Evolutionary conservation across 2,888 invertebrate species (phyloP), one percentile per base, ranked within the genome.

Genomic region (Meiosimyza platycephala): DNA sequence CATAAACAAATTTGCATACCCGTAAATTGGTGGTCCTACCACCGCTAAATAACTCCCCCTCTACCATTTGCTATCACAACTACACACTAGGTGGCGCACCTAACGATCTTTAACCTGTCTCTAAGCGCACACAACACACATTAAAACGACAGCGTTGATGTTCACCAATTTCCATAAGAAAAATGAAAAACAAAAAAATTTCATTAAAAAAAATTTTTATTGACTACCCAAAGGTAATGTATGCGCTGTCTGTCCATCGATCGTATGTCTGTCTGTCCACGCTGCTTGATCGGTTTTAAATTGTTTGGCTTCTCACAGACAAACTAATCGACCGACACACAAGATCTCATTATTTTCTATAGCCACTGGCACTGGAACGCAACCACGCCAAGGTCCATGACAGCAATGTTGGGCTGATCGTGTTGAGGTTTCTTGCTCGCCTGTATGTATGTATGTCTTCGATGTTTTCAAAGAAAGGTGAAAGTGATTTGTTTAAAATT

Each of bases 91-190:
- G 78, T 77, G 82, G 80, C 81, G 80, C 83, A 81, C 79, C 82
- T 80, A 81, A 82, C 79, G 79, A 82, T 84, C 81, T 81, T 84
- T 82, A 81, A 80, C 81, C 82, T 80, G 78, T 68, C 76, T 68
- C 76, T 70, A 48, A 40, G 62, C 71, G 60, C 76, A 64, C 78
- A 76, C 63, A 71, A 73, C 28, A 28, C 28, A 72, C 57, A 63
- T 59, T 55, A 51, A 75, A 67, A 51, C 9, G 40, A 1, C 6
- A 40, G 40, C 50, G 48, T 52, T 18, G 54, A 16, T 52, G 65
- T 15, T 65, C 50, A 52, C 52, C 22, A 57, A n/a, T 11, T 52
- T 66, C 9, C 64, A 64, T 1, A 62, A 40, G 6, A 15, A 28
- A 22, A 7, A 33, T 2, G 2, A 16, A 3, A 16, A 63, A 47